These are phyloP conservation scores for Sarcophaga variegata DNA, from an alignment of 2,888 invertebrate species.

Conservation along the genomic window DNA sequence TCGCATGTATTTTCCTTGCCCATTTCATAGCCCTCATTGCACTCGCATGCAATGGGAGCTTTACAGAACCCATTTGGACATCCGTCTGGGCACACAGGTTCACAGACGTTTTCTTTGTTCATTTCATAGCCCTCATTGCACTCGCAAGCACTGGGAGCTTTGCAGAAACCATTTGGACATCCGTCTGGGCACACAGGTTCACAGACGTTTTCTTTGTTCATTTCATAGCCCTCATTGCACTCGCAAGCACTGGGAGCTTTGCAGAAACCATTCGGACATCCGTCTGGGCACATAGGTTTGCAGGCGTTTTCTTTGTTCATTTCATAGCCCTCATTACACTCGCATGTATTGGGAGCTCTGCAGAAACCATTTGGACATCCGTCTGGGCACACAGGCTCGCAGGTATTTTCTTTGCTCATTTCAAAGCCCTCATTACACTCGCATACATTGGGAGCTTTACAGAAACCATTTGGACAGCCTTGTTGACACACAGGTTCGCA, in stretches of 20 bases:
- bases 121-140: slow-evolving; percentile 71
- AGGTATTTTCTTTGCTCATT: slow-evolving; percentile 35
- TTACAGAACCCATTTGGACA: slow-evolving; percentile 87
- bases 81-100: slow-evolving; percentile 78
- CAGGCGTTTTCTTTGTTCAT: slow-evolving; percentile 54
- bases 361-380: slow-evolving; percentile 76
- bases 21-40: slow-evolving; percentile 84
- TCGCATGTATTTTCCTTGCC: slow-evolving; percentile 80
- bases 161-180: slow-evolving; percentile 78
- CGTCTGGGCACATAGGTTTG: slow-evolving; percentile 65
- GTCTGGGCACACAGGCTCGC: slow-evolving; percentile 69
- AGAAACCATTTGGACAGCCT: slow-evolving; percentile 78
- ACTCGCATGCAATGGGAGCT: slow-evolving; percentile 86
- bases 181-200: slow-evolving; percentile 70
- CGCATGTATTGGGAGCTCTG: slow-evolving; percentile 74
- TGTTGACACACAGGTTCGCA: slow-evolving; percentile 58
- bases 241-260: slow-evolving; percentile 83
- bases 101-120: not conserved
- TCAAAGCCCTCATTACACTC: slow-evolving; percentile 73
- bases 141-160: slow-evolving; percentile 72
- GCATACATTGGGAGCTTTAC: slow-evolving; percentile 83
- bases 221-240: slow-evolving; percentile 83
- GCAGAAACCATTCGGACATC: slow-evolving; percentile 78
- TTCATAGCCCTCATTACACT: slow-evolving; percentile 45
- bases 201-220: slow-evolving; percentile 71